phyloP scores from a whole-genome alignment of 2,888 invertebrate genomes.

The Tenthredo mesomela region DNA sequence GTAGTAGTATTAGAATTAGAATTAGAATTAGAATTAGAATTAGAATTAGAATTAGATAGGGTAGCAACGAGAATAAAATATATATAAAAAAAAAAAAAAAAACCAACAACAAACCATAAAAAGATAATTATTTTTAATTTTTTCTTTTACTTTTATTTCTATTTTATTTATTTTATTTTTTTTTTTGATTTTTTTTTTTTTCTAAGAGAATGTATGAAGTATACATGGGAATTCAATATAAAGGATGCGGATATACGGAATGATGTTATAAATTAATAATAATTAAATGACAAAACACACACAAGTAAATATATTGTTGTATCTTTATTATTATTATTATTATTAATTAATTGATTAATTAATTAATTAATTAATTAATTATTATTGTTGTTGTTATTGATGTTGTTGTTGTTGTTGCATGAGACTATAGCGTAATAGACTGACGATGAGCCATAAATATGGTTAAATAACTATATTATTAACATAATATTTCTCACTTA shows the following conservation, averaged over 20 bases:
- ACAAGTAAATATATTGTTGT: conserved; percentile 75
- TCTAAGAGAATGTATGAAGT: conserved; percentile 5
- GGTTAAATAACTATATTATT: conserved; percentile 71
- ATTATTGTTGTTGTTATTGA: conserved; percentile 65
- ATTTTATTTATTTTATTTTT: not conserved
- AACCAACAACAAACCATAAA: not conserved
- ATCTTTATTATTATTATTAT: conserved; percentile 68
- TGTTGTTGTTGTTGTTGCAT: conserved; percentile 73
- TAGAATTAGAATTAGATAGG: not conserved
- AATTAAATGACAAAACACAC: conserved; percentile 58
- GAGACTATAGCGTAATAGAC: conserved; percentile 75
- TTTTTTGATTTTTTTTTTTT: not conserved
- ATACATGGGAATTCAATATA: conserved; percentile 59
- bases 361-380: conserved; percentile 67
- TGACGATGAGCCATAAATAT: conserved; percentile 70
- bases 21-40: not conserved
- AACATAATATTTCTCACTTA: conserved; percentile 74
- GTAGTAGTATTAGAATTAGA: not conserved
- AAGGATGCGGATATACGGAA: conserved; percentile 62
- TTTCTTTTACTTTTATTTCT: not conserved
- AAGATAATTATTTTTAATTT: not conserved
- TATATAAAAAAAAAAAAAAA: not conserved
- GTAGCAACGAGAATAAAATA: conserved; percentile 29
- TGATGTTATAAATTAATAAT: conserved; percentile 29
- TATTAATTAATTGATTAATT: conserved; percentile 61